phyloP scores from a whole-genome alignment of 1,140 invertebrate genomes.

The Odontomachus brunneus region DNA sequence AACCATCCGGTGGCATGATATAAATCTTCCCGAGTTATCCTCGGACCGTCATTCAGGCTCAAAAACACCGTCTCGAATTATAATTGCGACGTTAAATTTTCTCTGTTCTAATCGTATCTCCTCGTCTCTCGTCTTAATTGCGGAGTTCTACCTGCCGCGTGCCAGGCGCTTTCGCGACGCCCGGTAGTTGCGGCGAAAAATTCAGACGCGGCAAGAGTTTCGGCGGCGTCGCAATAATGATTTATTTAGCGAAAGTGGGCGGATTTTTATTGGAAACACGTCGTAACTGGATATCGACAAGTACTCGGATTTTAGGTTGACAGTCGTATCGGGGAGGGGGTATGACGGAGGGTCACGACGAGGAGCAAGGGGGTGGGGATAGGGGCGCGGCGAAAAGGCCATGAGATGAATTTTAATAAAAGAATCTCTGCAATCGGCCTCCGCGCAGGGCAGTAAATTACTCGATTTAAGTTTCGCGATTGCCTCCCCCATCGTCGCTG shows the following conservation, averaged over 20 bases:
- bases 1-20: conserved; percentile 18
- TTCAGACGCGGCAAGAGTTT: conserved; percentile 37
- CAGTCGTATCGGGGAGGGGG: conserved; percentile 31
- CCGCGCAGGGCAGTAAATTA: conserved; percentile 40
- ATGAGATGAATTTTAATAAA: conserved; percentile 67
- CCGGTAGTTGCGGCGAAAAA: conserved; percentile 14
- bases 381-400: conserved; percentile 32
- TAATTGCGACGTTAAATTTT: not conserved
- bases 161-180: not conserved
- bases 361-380: too few species aligned
- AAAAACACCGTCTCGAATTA: conserved; percentile 10
- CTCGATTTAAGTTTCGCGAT: conserved; percentile 28
- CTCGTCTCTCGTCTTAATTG: not conserved
- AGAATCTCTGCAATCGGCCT: conserved; percentile 6
- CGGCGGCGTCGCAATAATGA: conserved; percentile 56
- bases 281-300: conserved; percentile 68
- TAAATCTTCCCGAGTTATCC: conserved; percentile 23
- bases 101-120: not conserved
- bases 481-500: not conserved
- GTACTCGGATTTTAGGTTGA: conserved; percentile 55
- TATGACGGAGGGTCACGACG: conserved; percentile 9
- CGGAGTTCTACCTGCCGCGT: not conserved
- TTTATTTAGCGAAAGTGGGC: conserved; percentile 65
- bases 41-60: not conserved
- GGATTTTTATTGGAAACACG: conserved; percentile 70